A percentile compares a stretch with the other conserved stretches of the same genome.
phyloP scores from a whole-genome alignment of 2,113 vertebrate genomes.

The Condylura cristata region DNA sequence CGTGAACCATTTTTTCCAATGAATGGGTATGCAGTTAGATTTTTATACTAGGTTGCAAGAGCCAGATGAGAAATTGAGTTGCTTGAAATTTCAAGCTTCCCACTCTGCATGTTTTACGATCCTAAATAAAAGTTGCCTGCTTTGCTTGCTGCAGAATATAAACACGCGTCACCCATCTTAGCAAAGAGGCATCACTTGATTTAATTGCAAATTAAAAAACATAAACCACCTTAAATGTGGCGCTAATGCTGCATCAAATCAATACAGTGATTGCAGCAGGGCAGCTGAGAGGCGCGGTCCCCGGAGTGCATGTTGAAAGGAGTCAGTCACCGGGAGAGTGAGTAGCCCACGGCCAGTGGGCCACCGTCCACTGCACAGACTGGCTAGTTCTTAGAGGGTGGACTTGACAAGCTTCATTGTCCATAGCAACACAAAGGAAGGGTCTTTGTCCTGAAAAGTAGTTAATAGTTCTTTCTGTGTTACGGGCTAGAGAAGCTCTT shows the following conservation, averaged over 20 bases:
- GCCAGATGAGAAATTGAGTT: conserved; percentile 61
- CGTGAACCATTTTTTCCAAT: conserved; percentile 66
- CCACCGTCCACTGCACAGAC: neutral
- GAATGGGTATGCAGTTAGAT: conserved; percentile 73
- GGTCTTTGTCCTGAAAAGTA: conserved; percentile 55
- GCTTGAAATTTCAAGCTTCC: conserved; percentile 65
- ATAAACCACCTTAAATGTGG: conserved; percentile 83
- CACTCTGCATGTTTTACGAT: conserved; percentile 77
- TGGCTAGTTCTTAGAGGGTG: conserved; percentile 53
- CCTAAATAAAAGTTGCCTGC: conserved; percentile 81
- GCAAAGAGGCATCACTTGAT: conserved; percentile 80
- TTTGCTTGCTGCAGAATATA: conserved; percentile 73
- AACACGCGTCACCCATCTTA: conserved; percentile 82
- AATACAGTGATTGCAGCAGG: conserved; percentile 83
- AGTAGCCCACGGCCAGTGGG: conserved; percentile 53
- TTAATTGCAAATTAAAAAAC: conserved; percentile 89
- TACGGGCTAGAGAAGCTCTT: conserved; percentile 35
- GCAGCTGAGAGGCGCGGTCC: conserved; percentile 65
- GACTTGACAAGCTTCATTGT: conserved; percentile 61
- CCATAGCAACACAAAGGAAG: conserved; percentile 47
- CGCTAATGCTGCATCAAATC: conserved; percentile 84
- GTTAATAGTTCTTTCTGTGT: conserved; percentile 67
- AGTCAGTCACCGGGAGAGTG: conserved; percentile 63
- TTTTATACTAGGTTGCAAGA: conserved; percentile 64
- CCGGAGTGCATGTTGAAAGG: conserved; percentile 72